phyloP scores from a whole-genome alignment of 2,113 vertebrate species.

The Carassius auratus region DNA sequence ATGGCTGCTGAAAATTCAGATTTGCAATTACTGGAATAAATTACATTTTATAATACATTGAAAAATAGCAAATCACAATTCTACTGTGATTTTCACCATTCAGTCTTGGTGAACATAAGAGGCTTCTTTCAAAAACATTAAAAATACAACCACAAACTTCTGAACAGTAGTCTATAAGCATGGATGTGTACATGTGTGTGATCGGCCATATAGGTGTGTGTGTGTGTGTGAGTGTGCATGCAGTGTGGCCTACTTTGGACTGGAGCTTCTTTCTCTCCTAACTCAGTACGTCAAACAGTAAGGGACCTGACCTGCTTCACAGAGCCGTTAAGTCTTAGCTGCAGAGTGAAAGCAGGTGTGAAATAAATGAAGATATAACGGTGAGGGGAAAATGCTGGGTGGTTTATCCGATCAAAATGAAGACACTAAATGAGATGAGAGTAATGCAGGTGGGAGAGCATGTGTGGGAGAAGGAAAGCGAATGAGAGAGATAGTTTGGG shows the following conservation, averaged over 20 bases:
- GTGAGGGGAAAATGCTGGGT: neutral
- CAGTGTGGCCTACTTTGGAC: slow-evolving; percentile 72
- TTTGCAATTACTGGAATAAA: neutral
- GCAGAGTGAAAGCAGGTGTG: slow-evolving; percentile 29
- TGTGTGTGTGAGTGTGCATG: neutral
- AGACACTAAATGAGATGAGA: slow-evolving; percentile 43
- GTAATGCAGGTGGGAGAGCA: slow-evolving; percentile 45
- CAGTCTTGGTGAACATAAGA: neutral
- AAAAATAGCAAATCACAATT: neutral
- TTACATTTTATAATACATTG: neutral
- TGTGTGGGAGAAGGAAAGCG: slow-evolving; percentile 40
- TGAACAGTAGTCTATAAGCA: neutral
- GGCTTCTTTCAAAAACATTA: neutral
- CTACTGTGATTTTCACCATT: neutral
- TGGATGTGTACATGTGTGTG: slow-evolving; percentile 7
- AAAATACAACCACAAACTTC: neutral
- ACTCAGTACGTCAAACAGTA: slow-evolving; percentile 53
- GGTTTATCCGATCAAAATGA: slow-evolving; percentile 28
- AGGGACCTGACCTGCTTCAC: slow-evolving; percentile 64
- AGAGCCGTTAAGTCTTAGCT: slow-evolving; percentile 49
- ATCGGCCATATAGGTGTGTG: slow-evolving; percentile 22
- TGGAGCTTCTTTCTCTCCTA: slow-evolving; percentile 61
- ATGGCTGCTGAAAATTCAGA: neutral
- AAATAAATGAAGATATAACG: slow-evolving; percentile 37
- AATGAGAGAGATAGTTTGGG: slow-evolving; percentile 31